Evolutionary conservation across 1,140 invertebrate genomes (phyloP).

Genomic region (Rhyacophila brunnea): DNA sequence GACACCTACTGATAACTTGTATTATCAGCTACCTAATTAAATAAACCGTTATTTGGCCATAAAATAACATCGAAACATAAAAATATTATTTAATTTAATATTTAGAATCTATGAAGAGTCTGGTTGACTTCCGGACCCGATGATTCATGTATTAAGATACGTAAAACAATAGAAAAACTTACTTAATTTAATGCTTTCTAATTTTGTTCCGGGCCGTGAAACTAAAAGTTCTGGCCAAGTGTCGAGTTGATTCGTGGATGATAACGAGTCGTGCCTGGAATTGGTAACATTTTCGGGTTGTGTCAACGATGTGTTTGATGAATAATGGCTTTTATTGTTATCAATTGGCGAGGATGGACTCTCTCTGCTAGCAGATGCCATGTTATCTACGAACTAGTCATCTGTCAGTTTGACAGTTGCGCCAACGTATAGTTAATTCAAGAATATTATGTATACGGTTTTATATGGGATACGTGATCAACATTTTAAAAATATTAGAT

Average conservation of each 20-base stretch:
- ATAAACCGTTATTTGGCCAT: no score
- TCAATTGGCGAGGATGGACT: constrained; percentile 5
- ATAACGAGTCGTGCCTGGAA: constrained; percentile 8
- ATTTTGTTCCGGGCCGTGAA: constrained; percentile 22
- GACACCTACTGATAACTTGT: no score
- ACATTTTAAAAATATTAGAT: no score
- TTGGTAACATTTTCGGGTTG: constrained; percentile 1
- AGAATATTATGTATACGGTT: no score
- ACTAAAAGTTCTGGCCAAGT: constrained; percentile 30
- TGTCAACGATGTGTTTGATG: neutral
- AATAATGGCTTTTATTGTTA: constrained; percentile 13
- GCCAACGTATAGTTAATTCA: constrained; percentile 4
- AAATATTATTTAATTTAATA: no score
- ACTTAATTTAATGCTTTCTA: constrained; percentile 31
- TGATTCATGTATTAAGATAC: no score
- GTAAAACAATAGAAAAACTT: constrained; percentile 12
- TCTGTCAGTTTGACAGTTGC: constrained; percentile 9
- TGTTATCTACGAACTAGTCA: constrained; percentile 5
- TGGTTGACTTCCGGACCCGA: no score
- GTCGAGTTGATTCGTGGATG: constrained; percentile 16
- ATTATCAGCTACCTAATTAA: no score
- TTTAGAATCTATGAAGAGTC: no score
- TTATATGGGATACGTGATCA: no score
- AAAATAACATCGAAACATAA: no score
- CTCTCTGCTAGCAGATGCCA: constrained; percentile 22